A percentile compares a stretch with the other conserved stretches of the same genome.
Evolutionary conservation across 1,140 invertebrate species (phyloP).

Genomic region (Phocides pigmalion): DNA sequence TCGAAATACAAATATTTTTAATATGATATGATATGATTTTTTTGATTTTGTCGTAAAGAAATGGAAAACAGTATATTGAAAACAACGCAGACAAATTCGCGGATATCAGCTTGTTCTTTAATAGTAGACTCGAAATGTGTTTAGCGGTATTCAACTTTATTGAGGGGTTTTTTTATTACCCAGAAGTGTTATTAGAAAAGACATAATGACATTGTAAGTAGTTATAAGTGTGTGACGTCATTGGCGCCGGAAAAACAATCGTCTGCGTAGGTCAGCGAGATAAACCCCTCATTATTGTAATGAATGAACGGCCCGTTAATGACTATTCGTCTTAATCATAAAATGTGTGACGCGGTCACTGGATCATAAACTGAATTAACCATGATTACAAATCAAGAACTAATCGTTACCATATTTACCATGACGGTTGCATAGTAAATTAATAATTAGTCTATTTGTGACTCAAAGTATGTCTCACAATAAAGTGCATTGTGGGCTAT

Average conservation of each 20-base stretch:
- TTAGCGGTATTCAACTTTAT: no score
- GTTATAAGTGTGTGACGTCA: not conserved
- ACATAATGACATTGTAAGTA: not conserved
- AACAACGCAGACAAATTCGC: no score
- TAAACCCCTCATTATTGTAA: not conserved
- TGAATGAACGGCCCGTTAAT: constrained; percentile 16
- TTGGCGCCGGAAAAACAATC: not conserved
- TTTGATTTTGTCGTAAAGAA: no score
- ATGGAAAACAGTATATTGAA: no score
- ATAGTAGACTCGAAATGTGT: no score
- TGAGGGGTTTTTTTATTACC: no score
- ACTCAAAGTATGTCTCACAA: not conserved
- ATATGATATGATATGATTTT: no score
- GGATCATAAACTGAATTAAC: constrained; percentile 2
- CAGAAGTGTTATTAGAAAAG: no score
- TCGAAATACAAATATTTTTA: no score
- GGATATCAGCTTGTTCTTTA: no score
- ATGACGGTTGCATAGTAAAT: constrained; percentile 8
- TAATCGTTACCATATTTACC: constrained; percentile 1
- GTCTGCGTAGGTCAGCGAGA: not conserved
- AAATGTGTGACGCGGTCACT: constrained; percentile 2
- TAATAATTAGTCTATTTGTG: not conserved
- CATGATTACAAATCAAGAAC: not conserved
- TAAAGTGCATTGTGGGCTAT: no score
- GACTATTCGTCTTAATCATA: not conserved